Evolutionary conservation across 1,140 invertebrate genomes (phyloP), one percentile per base, ranked within the genome.

Genomic region (Drosophila tani): DNA sequence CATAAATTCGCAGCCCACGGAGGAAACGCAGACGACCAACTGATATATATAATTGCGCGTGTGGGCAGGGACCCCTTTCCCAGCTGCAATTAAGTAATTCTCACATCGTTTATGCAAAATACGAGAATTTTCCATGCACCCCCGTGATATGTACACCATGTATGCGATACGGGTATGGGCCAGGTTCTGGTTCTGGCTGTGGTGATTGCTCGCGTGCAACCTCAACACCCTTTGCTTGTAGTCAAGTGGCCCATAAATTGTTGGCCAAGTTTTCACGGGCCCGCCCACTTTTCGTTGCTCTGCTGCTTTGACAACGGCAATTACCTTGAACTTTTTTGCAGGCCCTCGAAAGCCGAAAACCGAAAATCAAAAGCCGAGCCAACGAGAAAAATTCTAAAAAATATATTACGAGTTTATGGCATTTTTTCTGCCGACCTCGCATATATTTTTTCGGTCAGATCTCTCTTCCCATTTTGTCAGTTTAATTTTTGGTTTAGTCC

Each of bases 21-120:
- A 55, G 69, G 67, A 75, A 69, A 64, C 46, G 50, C 58, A 74
- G 47, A 75, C 45, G 62, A 60, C 29, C 51, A 76, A 24, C 56
- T 55, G 69, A 75, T 55, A 59, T 24, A 65, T 56, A 55, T 69
- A 73, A 60, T 43, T 73, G 67, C 55, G 3, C 41, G 24, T 59
- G 67, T 71, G 70, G 69, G 69, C 45, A 32, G 21, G 65, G 40
- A n/a, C 55, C 62, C 56, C 53, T 63, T 56, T 40, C 70, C 49
- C 78, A 73, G 62, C 56, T 80, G 82, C 86, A 90, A 90, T 90
- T 90, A 90, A 91, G 86, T 90, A 90, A 90, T 90, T 90, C 86
- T 91, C 86, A 90, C 86, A 91, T 91, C 86, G 86, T 90, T 90
- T 90, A 90, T 90, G 86, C 86, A 90, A 90, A 90, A 82, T 82